Evolutionary conservation across 2,888 invertebrate genomes (phyloP).

Genomic region (Drosophila formosana): DNA sequence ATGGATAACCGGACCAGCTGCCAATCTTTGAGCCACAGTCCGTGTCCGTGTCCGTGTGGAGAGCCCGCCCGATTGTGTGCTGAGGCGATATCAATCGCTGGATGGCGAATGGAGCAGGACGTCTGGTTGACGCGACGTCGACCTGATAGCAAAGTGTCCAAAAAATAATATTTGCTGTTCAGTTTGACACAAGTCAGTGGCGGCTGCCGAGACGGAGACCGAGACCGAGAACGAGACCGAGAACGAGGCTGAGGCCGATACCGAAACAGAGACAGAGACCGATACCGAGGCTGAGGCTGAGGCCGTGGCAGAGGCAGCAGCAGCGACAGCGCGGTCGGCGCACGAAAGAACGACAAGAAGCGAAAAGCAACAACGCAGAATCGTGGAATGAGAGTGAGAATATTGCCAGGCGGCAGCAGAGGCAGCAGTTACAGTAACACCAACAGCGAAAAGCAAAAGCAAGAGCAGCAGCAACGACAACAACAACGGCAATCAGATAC

Average conservation of each 20-base stretch:
- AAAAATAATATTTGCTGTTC: slow-evolving; percentile 83
- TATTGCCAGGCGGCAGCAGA: slow-evolving; percentile 32
- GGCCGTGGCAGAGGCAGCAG: slow-evolving; percentile 7
- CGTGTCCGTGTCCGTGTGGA: neutral
- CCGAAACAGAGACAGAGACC: slow-evolving; percentile 21
- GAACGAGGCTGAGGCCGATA: slow-evolving; percentile 21
- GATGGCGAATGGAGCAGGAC: slow-evolving; percentile 82
- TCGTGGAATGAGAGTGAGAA: slow-evolving; percentile 55
- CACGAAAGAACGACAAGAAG: slow-evolving; percentile 53
- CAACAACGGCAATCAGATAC: slow-evolving; percentile 54
- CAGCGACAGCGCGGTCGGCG: slow-evolving; percentile 35
- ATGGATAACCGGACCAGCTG: slow-evolving; percentile 2
- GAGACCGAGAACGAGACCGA: slow-evolving; percentile 38
- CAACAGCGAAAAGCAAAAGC: slow-evolving; percentile 13
- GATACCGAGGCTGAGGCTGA: slow-evolving; percentile 11
- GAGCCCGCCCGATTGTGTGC: slow-evolving; percentile 5
- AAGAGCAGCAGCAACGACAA: slow-evolving; percentile 25
- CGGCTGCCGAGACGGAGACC: slow-evolving; percentile 59
- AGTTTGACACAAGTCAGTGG: slow-evolving; percentile 77
- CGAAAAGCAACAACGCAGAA: slow-evolving; percentile 45
- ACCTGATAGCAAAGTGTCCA: slow-evolving; percentile 85
- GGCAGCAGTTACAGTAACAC: slow-evolving; percentile 25
- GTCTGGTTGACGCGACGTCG: slow-evolving; percentile 71
- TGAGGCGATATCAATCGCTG: slow-evolving; percentile 82
- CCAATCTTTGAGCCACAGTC: slow-evolving; percentile 4